Percentiles rank a stretch among this genome's conserved stretches.
Evolutionary conservation across 1,140 invertebrate genomes (phyloP).

Genomic region (Amphibalanus amphitrite): DNA sequence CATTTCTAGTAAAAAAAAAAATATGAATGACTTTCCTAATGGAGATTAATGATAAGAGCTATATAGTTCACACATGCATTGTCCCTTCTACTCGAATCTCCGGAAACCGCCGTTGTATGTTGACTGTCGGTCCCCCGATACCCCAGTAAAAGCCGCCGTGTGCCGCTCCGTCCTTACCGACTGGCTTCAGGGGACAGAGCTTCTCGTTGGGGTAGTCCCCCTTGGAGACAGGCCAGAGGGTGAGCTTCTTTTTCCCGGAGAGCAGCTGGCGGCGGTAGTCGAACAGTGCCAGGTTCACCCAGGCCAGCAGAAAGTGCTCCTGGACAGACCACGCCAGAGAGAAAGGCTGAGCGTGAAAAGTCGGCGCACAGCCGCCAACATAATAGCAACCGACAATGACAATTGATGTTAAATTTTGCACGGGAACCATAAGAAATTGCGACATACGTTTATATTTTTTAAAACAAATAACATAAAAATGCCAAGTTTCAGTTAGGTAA

Average conservation of each 20-base stretch:
- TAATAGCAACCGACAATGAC: conserved; percentile 7
- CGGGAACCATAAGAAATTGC: not conserved
- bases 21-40: too few species aligned
- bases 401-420: not conserved
- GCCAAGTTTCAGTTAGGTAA: too few species aligned
- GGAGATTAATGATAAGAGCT: too few species aligned
- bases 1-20: too few species aligned
- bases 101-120: too few species aligned
- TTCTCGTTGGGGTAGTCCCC: conserved; percentile 24
- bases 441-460: too few species aligned
- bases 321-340: conserved; percentile 18
- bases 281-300: conserved; percentile 42
- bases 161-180: too few species aligned
- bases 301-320: conserved; percentile 36
- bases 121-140: too few species aligned
- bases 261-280: conserved; percentile 36
- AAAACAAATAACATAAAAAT: too few species aligned
- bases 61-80: too few species aligned
- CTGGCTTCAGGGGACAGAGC: not conserved
- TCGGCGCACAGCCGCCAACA: not conserved
- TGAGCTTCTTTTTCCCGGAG: conserved; percentile 31
- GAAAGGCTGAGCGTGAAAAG: not conserved
- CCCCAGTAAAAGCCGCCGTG: too few species aligned
- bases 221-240: conserved; percentile 35
- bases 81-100: too few species aligned